Base-by-base conservation (phyloP, 2,888 invertebrate genomes). In the Drosophila yooni region DNA sequence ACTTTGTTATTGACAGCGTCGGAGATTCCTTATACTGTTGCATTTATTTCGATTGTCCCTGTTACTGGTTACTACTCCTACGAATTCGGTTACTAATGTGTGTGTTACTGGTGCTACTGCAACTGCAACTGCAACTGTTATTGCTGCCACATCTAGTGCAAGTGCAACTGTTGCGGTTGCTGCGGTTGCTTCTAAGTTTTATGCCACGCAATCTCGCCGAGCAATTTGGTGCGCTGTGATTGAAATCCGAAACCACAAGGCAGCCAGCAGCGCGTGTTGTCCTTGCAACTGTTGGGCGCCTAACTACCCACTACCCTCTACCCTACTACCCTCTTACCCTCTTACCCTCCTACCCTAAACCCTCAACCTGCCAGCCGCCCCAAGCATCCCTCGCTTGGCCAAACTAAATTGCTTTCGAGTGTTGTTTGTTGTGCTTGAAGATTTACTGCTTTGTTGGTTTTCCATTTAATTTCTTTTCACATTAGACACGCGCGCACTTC, bases 401-500 rank as follows among this genome's bases (percentile, higher is more conserved):
- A 73, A 74, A 71, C 84, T 77, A 90, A 90, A 90, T 86, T 89
- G 86, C 89, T 90, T 90, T 86, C 82, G 79, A 87, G 90, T 81
- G 71, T 88, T 86, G 87, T 86, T 88, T 81, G 83, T 74, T 85
- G 86, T 83, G 73, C 73, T 86, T 81, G 82, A 62, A 81, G 88
- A 84, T 82, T 85, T 85, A 79, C 80, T 82, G 88, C 88, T 82
- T 79, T 74, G 79, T 79, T 79, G 75, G 77, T 83, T 83, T 77
- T 86, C 74, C 81, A 73, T 84, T 89, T 82, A 79, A 84, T 84
- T 89, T 89, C 84, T 82, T 84, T 88, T 83, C 70, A 83, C 88
- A 83, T 88, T 82, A 79, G 83, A 66, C 78, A 77, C 68, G 81
- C 81, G 56, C 71, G 6, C 53, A 52, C 31, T 51, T 21, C 31